These are phyloP conservation scores for Lithophane semibrunnea DNA, from an alignment of 2,888 invertebrate genomes.

Conservation along the genomic window DNA sequence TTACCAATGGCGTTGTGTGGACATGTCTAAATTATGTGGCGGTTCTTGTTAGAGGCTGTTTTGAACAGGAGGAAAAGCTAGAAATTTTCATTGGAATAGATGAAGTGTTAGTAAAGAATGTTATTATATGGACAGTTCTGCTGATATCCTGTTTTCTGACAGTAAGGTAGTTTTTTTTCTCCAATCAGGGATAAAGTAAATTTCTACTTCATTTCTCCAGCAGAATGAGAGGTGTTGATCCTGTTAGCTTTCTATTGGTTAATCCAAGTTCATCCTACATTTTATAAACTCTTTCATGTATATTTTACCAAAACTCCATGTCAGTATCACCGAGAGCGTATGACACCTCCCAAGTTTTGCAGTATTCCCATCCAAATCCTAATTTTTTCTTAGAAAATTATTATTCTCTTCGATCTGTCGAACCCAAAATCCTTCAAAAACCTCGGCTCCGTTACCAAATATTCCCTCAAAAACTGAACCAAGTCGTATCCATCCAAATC, in stretches of 20 bases:
- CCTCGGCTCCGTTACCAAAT: background rate
- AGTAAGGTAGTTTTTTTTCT: background rate
- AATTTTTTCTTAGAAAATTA: background rate
- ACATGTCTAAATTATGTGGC: conserved; percentile 65
- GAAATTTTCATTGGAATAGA: background rate
- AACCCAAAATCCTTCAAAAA: background rate
- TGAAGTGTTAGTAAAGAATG: background rate
- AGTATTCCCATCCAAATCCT: rapidly evolving
- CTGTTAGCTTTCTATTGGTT: too few relatives aligned
- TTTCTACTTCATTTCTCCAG: background rate
- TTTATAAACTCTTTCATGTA: background rate
- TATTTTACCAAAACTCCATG: too few relatives aligned
- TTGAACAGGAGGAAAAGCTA: background rate
- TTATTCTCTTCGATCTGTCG: background rate
- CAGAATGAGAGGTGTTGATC: background rate
- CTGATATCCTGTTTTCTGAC: background rate
- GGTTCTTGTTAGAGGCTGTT: background rate
- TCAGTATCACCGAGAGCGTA: background rate
- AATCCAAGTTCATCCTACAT: background rate
- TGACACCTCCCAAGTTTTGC: background rate
- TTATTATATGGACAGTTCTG: too few relatives aligned
- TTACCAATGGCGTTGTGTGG: conserved; percentile 70
- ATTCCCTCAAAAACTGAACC: background rate
- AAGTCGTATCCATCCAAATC: conserved; percentile 83
- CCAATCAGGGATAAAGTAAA: rapidly evolving